Evolutionary conservation across 2,888 invertebrate species (phyloP).

Genomic region (Oxytorus armatus): DNA sequence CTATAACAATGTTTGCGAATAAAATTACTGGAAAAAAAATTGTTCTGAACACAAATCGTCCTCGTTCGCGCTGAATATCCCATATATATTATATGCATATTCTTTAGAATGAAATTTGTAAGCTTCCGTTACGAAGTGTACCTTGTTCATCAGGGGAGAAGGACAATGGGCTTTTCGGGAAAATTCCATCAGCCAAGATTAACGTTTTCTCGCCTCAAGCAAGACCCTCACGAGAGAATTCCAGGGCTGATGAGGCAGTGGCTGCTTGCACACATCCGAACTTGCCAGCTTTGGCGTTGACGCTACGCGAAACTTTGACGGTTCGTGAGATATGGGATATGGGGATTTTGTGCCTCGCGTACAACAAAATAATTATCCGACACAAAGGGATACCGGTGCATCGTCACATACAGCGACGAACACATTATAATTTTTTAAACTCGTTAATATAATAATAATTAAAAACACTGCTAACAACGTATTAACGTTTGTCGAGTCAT

Average conservation of each 20-base stretch:
- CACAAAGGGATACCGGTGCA: too few species aligned
- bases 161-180: slow-evolving; percentile 36
- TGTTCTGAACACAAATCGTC: too few species aligned
- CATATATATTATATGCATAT: too few species aligned
- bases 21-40: too few species aligned
- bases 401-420: not conserved
- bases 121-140: slow-evolving; percentile 46
- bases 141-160: slow-evolving; percentile 25
- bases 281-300: slow-evolving; percentile 37
- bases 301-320: slow-evolving; percentile 30
- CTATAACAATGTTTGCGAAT: too few species aligned
- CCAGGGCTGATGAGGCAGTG: slow-evolving; percentile 23
- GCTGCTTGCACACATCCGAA: slow-evolving; percentile 1
- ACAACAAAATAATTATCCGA: too few species aligned
- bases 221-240: slow-evolving; percentile 30
- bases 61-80: too few species aligned
- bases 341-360: slow-evolving; percentile 29
- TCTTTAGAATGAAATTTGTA: slow-evolving; percentile 31
- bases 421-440: too few species aligned
- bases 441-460: too few species aligned
- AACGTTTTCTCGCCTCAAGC: slow-evolving; percentile 60
- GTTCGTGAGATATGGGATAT: not conserved
- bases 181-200: slow-evolving; percentile 66
- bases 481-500: too few species aligned
- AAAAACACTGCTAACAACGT: too few species aligned